These are phyloP conservation scores for Sarcophaga subvicina DNA, from an alignment of 2,888 invertebrate species.

Conservation along the genomic window DNA sequence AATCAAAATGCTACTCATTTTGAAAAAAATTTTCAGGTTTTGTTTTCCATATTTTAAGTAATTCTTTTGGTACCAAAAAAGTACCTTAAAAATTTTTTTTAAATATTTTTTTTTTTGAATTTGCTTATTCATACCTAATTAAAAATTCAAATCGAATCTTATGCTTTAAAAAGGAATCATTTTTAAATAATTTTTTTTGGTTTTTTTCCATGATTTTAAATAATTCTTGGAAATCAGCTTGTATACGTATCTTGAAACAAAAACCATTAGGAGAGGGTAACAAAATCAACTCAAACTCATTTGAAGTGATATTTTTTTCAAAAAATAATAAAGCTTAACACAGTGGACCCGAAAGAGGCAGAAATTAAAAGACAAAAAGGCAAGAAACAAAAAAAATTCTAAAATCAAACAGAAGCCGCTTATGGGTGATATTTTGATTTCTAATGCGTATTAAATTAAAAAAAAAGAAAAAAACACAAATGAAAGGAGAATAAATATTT, in stretches of 20 bases:
- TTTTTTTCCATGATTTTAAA: not conserved
- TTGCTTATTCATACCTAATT: not conserved
- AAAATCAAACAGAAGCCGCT: conserved; percentile 70
- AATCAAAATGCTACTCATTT: no score
- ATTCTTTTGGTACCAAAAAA: no score
- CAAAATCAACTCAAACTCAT: conserved; percentile 31
- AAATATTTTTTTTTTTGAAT: no score
- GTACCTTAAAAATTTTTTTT: no score
- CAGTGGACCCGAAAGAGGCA: not conserved
- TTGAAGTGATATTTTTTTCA: conserved; percentile 16
- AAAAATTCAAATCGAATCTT: not conserved
- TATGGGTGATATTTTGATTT: conserved; percentile 61
- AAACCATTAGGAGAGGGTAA: not conserved
- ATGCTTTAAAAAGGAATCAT: not conserved
- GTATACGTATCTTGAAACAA: conserved; percentile 29
- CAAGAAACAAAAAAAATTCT: not conserved
- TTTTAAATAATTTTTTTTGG: not conserved
- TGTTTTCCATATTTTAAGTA: no score
- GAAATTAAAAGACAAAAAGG: conserved; percentile 23
- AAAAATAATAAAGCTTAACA: conserved; percentile 58
- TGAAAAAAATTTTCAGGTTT: no score
- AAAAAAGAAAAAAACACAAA: conserved; percentile 38
- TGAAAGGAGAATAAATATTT: not conserved
- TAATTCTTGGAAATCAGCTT: conserved; percentile 45
- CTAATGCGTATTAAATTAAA: conserved; percentile 61